Base-by-base conservation (phyloP, 2,113 vertebrate genomes). In the Equus quagga region DNA sequence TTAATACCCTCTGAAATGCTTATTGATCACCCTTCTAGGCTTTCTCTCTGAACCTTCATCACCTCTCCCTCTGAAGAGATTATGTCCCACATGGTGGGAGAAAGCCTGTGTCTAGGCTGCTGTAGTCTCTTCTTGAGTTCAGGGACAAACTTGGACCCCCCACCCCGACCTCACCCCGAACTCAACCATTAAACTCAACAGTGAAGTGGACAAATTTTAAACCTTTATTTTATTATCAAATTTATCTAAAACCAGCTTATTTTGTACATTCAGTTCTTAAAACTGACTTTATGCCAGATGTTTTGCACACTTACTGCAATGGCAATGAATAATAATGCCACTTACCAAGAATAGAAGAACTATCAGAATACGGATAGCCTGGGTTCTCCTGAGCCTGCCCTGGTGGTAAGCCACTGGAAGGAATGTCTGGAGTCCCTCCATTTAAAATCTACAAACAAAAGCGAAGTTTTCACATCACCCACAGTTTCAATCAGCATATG, bases 341-440 rank as follows among this genome's bases (percentile, higher is more conserved):
- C 99, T 99, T 98, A 99, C 99, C 99, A 97, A 99, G 99, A 98
- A 99, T 99, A 78, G 99, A 99, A 98, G 99, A 99, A 98, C 99
- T 99, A 97, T 99, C 99, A 3, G 99, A 99, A 98, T 99, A 99
- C 0, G 99, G 99, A 97, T 99, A 99, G 56, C 99, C 99, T 17
- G 99, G 99, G n/a, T 99, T 99, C 89, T 99, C 99, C 2, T 99
- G 99, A 86, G 98, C 98, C 93, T 99, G 99, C 69, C 99, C 99
- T n/a, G 99, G 98, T 10, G 99, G 98, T 81, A 99, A 97, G 92
- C 99, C 99, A 19, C 99, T 99, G 93, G 99, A 99, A 44, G 99
- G 99, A 98, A 99, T 99, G 80, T 99, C 99, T 41, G 99, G 99
- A 89, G 99, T 99, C 93, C 99, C 99, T 96, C 99, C 99, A 14